Evolutionary conservation across 2,888 invertebrate genomes (phyloP).

Genomic region (Onchidella celtica): DNA sequence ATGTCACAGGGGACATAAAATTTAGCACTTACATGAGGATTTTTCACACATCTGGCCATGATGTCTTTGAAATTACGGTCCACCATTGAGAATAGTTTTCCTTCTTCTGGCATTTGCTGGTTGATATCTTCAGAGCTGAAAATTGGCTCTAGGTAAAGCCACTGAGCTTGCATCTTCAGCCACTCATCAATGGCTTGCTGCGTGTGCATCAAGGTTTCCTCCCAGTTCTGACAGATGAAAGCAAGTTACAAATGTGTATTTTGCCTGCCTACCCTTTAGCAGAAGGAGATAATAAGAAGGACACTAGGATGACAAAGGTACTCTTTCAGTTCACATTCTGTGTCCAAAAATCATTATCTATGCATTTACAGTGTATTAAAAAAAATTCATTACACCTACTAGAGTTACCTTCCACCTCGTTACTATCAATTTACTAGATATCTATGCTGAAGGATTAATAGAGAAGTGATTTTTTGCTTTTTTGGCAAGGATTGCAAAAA

Average conservation of each 20-base stretch:
- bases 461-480: no score
- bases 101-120: constrained; percentile 81
- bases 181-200: constrained; percentile 81
- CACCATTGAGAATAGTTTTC: constrained; percentile 79
- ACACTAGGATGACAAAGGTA: background rate
- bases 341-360: no score
- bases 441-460: no score
- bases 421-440: no score
- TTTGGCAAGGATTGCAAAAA: no score
- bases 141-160: constrained; percentile 80
- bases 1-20: no score
- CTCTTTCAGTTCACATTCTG: no score
- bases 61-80: constrained; percentile 80
- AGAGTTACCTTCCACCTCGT: no score
- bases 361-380: no score
- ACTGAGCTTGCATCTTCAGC: constrained; percentile 80
- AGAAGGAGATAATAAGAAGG: background rate
- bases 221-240: constrained; percentile 79
- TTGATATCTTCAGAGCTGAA: constrained; percentile 81
- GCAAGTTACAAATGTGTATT: no score
- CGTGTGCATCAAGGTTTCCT: constrained; percentile 77
- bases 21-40: constrained; percentile 73
- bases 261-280: no score
- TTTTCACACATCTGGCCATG: constrained; percentile 78
- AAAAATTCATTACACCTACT: no score